Percentiles rank a stretch among this genome's conserved stretches.
Conservation (phyloP, 1,140 invertebrate species). For the Lysiphlebus fabarum region DNA sequence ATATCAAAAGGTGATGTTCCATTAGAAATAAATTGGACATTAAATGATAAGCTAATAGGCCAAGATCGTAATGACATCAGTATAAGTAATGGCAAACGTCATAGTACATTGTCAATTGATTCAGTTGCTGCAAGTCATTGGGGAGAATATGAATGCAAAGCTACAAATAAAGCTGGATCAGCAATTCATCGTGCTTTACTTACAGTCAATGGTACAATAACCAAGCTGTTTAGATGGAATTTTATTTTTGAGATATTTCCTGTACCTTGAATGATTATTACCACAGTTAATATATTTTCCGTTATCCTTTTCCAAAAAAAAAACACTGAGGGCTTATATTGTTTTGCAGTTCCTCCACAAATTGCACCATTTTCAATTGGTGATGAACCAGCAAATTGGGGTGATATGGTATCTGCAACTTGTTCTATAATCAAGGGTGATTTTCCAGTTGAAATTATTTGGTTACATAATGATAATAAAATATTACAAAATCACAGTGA, state of each 20-base stretch:
- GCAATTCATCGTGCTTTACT: constrained; percentile 62
- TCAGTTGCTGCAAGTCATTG: constrained; percentile 62
- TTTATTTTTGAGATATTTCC: too few species aligned
- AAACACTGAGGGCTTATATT: neutral
- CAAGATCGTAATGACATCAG: constrained; percentile 35
- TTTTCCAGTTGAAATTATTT: constrained; percentile 70
- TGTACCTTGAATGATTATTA: too few species aligned
- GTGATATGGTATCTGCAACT: constrained; percentile 71
- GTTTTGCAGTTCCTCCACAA: constrained; percentile 66
- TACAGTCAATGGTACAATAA: constrained; percentile 63
- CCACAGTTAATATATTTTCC: neutral
- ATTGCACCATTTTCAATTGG: constrained; percentile 75
- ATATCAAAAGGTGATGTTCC: constrained; percentile 61
- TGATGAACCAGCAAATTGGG: constrained; percentile 75
- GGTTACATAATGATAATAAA: constrained; percentile 71
- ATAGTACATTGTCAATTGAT: constrained; percentile 57
- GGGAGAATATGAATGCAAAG: constrained; percentile 64
- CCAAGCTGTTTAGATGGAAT: too few species aligned
- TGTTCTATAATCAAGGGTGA: constrained; percentile 78
- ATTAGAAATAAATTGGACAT: constrained; percentile 55
- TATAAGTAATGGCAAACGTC: constrained; percentile 52
- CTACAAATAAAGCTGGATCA: constrained; percentile 67
- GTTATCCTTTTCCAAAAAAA: neutral
- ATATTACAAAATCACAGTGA: constrained; percentile 62
- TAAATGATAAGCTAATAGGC: constrained; percentile 35